Conservation (phyloP, 2,888 invertebrate genomes). For the Tuta absoluta region DNA sequence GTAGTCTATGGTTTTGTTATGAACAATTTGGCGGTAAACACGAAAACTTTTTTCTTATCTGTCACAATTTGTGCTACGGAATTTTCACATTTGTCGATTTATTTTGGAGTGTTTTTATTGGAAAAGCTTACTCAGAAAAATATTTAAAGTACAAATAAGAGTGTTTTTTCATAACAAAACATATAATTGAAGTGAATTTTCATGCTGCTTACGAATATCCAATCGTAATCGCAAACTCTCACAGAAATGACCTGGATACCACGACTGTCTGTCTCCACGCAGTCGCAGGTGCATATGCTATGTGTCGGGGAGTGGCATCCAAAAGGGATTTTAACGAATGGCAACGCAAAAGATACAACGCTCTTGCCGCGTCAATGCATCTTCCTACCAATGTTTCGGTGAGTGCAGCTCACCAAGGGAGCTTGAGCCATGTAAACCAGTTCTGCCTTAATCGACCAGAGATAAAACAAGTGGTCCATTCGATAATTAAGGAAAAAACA, state of each 20-base stretch:
- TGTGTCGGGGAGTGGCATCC: background rate
- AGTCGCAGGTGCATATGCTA: background rate
- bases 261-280: background rate
- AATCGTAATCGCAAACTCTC: too few relatives aligned
- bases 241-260: background rate
- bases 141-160: too few relatives aligned
- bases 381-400: background rate
- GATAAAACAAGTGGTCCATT: background rate
- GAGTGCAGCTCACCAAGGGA: background rate
- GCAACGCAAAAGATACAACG: background rate
- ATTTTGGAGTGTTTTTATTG: too few relatives aligned
- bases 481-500: background rate
- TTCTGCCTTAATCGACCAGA: background rate
- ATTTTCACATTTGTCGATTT: too few relatives aligned
- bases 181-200: too few relatives aligned
- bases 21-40: too few relatives aligned
- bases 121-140: too few relatives aligned
- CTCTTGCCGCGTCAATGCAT: conserved; percentile 8
- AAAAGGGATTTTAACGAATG: background rate
- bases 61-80: too few relatives aligned
- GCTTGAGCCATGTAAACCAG: background rate
- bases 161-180: too few relatives aligned
- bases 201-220: too few relatives aligned
- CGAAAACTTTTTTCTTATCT: too few relatives aligned
- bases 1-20: too few relatives aligned